phyloP scores from a whole-genome alignment of 1,140 invertebrate genomes.

The Apis dorsata region DNA sequence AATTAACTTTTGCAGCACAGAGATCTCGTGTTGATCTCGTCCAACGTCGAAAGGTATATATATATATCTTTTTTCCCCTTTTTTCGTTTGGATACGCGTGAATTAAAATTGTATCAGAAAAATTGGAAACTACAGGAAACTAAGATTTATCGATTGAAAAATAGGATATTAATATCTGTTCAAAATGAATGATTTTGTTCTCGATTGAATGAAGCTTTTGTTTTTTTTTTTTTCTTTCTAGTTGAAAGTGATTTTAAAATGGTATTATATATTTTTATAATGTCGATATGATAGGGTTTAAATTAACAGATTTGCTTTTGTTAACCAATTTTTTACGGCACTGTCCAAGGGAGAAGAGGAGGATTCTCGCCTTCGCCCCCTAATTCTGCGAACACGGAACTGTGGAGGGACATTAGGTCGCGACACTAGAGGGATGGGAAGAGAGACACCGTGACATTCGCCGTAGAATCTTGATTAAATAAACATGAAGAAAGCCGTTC shows the following conservation, averaged over 20 bases:
- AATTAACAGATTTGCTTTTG: slow-evolving; percentile 16
- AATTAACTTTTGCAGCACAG: slow-evolving; percentile 9
- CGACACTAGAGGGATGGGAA: slow-evolving; percentile 46
- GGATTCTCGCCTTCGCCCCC: slow-evolving; percentile 29
- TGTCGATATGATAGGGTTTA: too few relatives aligned
- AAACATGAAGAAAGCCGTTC: slow-evolving; percentile 63
- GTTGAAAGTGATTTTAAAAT: not conserved
- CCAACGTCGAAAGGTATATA: too few relatives aligned
- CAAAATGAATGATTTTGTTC: not conserved
- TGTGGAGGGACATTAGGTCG: slow-evolving; percentile 66
- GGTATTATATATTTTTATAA: too few relatives aligned
- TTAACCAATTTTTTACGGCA: slow-evolving; percentile 15
- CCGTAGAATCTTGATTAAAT: slow-evolving; percentile 65
- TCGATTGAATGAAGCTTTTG: not conserved
- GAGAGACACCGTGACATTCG: slow-evolving; percentile 50
- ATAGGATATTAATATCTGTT: not conserved
- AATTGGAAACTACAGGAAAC: not conserved
- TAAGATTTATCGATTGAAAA: not conserved
- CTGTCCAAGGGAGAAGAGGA: slow-evolving; percentile 18
- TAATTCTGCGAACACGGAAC: slow-evolving; percentile 52
- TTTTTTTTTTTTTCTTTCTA: not conserved
- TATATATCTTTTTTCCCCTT: too few relatives aligned
- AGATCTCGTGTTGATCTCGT: too few relatives aligned
- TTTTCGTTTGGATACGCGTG: too few relatives aligned
- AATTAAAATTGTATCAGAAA: too few relatives aligned